phyloP scores from a whole-genome alignment of 2,113 vertebrate species.

The Cavia porcellus region DNA sequence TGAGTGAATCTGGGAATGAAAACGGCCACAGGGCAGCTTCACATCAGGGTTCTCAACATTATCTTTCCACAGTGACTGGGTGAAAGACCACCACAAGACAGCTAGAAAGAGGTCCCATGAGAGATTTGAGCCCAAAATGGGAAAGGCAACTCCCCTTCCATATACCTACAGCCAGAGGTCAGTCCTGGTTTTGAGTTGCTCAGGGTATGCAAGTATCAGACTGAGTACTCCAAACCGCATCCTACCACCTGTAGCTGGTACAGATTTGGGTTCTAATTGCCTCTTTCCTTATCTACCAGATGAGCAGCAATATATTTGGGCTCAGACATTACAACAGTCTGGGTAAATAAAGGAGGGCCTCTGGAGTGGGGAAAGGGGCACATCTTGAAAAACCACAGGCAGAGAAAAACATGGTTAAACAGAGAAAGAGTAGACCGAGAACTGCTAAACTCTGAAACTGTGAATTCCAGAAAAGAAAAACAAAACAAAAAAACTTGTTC shows the following conservation, averaged over 20 bases:
- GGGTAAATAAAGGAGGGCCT: not conserved
- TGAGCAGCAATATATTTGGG: not conserved
- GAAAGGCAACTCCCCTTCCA: not conserved
- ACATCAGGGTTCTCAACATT: not conserved
- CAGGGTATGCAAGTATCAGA: not conserved
- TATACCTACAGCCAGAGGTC: not conserved
- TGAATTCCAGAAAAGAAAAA: not conserved
- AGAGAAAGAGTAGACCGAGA: not conserved
- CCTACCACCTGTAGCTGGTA: not conserved
- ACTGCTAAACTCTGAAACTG: not conserved
- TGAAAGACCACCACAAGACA: not conserved
- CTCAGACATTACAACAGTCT: not conserved
- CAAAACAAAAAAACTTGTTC: not conserved
- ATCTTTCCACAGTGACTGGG: not conserved
- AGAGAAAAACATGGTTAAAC: not conserved
- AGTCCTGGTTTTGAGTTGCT: not conserved
- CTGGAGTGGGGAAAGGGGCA: not conserved
- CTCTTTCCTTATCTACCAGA: not conserved
- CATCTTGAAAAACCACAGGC: not conserved
- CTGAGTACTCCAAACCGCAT: not conserved
- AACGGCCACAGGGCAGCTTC: not conserved
- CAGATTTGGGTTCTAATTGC: not conserved
- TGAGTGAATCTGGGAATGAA: not conserved
- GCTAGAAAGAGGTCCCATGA: not conserved
- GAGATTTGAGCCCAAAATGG: not conserved